These are phyloP conservation scores for Rotaria sp. DNA, from an alignment of 2,888 invertebrate genomes.

Conservation along the genomic window DNA sequence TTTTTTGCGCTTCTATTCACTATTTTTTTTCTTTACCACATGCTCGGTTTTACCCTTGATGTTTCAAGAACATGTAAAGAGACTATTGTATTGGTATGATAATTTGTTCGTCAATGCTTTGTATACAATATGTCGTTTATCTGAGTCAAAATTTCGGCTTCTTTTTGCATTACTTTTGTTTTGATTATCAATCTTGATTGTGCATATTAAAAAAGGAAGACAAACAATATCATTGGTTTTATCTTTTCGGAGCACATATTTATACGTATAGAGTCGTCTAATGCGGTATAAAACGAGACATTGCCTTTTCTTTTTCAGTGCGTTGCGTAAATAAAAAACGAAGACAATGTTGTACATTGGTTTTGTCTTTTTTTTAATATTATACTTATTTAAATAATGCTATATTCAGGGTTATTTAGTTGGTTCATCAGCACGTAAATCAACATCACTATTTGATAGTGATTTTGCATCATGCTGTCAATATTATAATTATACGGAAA, in stretches of 20 bases:
- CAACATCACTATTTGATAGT: conserved; percentile 32
- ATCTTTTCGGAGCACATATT: neutral
- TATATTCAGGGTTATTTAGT: neutral
- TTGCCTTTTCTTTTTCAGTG: neutral
- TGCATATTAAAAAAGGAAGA: neutral
- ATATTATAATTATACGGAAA: conserved; percentile 36
- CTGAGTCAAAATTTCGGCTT: no score
- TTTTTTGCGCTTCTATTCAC: no score
- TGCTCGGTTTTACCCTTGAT: neutral
- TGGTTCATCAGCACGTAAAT: conserved; percentile 35
- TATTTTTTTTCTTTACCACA: no score
- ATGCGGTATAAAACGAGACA: neutral
- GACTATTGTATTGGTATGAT: neutral
- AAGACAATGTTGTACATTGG: neutral
- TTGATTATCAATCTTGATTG: no score
- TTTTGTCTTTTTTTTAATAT: neutral
- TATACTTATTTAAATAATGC: neutral
- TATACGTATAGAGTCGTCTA: neutral
- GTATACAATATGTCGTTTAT: no score
- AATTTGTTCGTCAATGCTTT: neutral
- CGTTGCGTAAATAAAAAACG: neutral
- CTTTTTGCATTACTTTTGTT: no score
- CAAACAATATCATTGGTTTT: neutral
- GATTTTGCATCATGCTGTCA: conserved; percentile 34
- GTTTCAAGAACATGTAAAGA: neutral